Percentiles rank a stretch among this genome's conserved stretches.
Evolutionary conservation across 2,113 vertebrate genomes (phyloP).

Genomic region (Tiliqua scincoides): DNA sequence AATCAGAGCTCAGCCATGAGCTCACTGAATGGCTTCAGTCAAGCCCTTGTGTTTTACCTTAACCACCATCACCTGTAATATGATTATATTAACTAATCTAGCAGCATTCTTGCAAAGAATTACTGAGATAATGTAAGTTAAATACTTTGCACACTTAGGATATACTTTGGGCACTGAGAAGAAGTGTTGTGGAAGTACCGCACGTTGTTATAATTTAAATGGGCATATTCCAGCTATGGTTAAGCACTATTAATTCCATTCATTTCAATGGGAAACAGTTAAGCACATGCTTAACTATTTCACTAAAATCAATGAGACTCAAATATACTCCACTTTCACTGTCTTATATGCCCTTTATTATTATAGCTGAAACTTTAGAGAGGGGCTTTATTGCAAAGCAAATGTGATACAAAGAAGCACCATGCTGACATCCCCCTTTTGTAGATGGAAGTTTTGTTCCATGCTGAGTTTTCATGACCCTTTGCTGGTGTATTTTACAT

Average conservation of each 20-base stretch:
- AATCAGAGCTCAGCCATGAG: background rate
- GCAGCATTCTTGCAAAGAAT: background rate
- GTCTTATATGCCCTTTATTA: slow-evolving; percentile 4
- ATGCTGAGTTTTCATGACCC: slow-evolving; percentile 16
- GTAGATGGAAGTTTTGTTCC: slow-evolving; percentile 16
- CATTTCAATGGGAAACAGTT: slow-evolving; percentile 1
- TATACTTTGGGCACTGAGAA: background rate
- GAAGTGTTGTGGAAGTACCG: background rate
- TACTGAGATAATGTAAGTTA: background rate
- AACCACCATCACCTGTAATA: background rate
- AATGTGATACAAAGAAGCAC: background rate
- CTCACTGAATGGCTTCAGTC: background rate
- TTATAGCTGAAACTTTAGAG: background rate
- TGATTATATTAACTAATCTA: background rate
- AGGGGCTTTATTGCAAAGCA: background rate
- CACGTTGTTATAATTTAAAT: background rate
- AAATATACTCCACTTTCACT: background rate
- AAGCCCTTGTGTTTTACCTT: background rate
- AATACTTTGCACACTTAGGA: background rate
- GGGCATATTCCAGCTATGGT: background rate
- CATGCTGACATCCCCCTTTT: background rate
- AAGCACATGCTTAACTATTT: slow-evolving; percentile 3
- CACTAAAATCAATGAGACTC: background rate
- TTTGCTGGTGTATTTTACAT: background rate
- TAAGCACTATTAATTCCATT: slow-evolving; percentile 5